phyloP scores from a whole-genome alignment of 2,888 invertebrate genomes.

The Cerastis leucographa region DNA sequence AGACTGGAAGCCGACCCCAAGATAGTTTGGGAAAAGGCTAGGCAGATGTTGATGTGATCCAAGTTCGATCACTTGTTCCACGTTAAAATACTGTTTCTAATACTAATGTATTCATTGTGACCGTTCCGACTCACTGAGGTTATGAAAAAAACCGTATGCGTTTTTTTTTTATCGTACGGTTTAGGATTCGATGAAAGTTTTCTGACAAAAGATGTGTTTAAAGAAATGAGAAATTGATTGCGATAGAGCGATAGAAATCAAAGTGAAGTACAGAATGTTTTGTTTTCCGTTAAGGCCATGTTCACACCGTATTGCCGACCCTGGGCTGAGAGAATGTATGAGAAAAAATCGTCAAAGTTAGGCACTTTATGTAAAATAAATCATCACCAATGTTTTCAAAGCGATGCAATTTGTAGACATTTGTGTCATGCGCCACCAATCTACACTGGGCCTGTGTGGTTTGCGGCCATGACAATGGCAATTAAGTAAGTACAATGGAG shows the following conservation, averaged over 20 bases:
- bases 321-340: not conserved
- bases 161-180: constrained; percentile 20
- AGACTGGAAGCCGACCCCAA: too few relatives aligned
- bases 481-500: too few relatives aligned
- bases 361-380: too few relatives aligned
- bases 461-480: too few relatives aligned
- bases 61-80: not conserved
- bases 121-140: not conserved
- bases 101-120: not conserved
- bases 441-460: too few relatives aligned
- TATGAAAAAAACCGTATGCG: constrained; percentile 4
- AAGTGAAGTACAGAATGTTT: not conserved
- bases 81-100: not conserved
- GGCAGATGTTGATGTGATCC: too few relatives aligned
- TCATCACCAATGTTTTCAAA: too few relatives aligned
- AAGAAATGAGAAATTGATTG: not conserved
- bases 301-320: not conserved
- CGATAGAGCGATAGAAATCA: not conserved
- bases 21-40: too few relatives aligned
- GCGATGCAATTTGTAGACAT: too few relatives aligned
- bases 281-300: not conserved
- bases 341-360: not conserved
- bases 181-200: constrained; percentile 25
- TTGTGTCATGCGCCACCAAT: too few relatives aligned
- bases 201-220: not conserved